phyloP scores from a whole-genome alignment of 2,113 vertebrate species.

The Lagopus leucura region DNA sequence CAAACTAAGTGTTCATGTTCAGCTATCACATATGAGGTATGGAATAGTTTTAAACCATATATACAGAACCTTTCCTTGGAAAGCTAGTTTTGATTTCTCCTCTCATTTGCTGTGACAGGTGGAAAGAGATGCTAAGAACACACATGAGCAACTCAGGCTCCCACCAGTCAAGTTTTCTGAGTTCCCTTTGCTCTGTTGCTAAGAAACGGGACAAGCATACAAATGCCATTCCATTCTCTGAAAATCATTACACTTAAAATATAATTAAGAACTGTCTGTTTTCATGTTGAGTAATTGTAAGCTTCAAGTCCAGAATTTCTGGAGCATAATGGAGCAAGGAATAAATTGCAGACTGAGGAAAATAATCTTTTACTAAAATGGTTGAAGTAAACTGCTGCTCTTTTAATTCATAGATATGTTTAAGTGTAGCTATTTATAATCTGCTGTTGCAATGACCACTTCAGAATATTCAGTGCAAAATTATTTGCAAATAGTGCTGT shows the following conservation, averaged over 20 bases:
- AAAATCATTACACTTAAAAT: constrained; percentile 43
- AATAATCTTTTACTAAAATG: constrained; percentile 17
- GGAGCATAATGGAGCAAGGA: constrained; percentile 45
- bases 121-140: constrained; percentile 1
- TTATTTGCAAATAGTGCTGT: constrained; percentile 20
- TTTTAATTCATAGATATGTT: constrained; percentile 53
- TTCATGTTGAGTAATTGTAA: constrained; percentile 45
- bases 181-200: constrained; percentile 61
- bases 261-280: constrained; percentile 49
- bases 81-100: background rate
- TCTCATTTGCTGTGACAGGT: background rate
- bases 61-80: background rate
- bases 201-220: constrained; percentile 51
- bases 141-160: background rate
- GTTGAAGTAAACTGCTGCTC: constrained; percentile 36
- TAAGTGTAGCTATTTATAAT: constrained; percentile 63
- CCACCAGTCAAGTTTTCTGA: constrained; percentile 37
- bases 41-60: constrained; percentile 7
- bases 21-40: background rate
- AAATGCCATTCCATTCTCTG: background rate
- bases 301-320: constrained; percentile 11
- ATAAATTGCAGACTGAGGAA: constrained; percentile 13
- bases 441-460: constrained; percentile 53
- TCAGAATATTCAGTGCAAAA: constrained; percentile 44
- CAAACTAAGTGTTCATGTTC: background rate